phyloP scores from a whole-genome alignment of 64 coral and sea anemone species.

The Montipora sp. region DNA sequence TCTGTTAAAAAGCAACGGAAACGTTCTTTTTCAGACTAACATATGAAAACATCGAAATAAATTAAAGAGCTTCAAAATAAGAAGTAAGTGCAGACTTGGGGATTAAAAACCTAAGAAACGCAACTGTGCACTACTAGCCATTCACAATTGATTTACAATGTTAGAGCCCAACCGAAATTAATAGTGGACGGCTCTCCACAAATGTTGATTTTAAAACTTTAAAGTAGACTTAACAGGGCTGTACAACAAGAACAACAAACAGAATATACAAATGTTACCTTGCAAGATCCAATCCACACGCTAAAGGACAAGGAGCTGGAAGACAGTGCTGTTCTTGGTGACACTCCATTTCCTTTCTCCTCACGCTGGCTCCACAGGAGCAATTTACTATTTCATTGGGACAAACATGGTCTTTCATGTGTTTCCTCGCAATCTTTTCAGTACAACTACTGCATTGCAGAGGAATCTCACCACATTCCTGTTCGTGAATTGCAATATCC shows the following conservation, averaged over 20 bases:
- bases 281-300: neutral
- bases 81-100: too few relatives aligned
- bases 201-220: too few relatives aligned
- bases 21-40: neutral
- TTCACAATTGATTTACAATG: too few relatives aligned
- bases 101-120: too few relatives aligned
- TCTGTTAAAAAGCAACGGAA: neutral
- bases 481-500: neutral
- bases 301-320: neutral
- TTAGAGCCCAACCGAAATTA: too few relatives aligned
- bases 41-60: too few relatives aligned
- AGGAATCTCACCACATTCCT: conserved; percentile 12
- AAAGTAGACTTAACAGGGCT: too few relatives aligned
- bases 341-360: conserved; percentile 11
- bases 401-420: neutral
- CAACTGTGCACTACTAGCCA: too few relatives aligned
- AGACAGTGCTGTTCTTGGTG: too few relatives aligned
- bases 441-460: neutral
- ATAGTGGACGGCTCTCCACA: too few relatives aligned
- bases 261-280: neutral
- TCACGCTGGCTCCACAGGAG: neutral
- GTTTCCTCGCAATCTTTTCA: neutral
- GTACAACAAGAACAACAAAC: neutral
- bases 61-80: too few relatives aligned
- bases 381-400: neutral